Percentiles rank a stretch among this genome's conserved stretches.
Conservation (phyloP, 2,113 vertebrate species). For the Numenius arquata region DNA sequence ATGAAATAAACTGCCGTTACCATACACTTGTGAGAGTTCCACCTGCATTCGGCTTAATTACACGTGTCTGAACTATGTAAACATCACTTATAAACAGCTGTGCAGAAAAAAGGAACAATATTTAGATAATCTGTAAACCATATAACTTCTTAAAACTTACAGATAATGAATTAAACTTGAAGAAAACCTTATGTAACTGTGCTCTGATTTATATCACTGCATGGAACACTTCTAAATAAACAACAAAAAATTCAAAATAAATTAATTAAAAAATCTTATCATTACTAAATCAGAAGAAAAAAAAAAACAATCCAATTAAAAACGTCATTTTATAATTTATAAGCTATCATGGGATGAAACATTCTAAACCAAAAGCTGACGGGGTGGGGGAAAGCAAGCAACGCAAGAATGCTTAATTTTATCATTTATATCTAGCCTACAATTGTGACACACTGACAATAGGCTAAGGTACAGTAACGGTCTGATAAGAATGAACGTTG, state of each 20-base stretch:
- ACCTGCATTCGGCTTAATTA: background rate
- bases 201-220: background rate
- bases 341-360: background rate
- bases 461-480: background rate
- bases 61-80: accelerated
- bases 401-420: background rate
- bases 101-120: background rate
- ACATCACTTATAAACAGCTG: background rate
- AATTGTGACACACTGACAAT: background rate
- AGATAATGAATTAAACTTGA: background rate
- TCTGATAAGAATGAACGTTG: background rate
- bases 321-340: background rate
- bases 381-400: background rate
- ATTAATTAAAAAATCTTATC: background rate
- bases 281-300: background rate
- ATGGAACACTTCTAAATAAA: background rate
- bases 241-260: background rate
- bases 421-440: background rate
- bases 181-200: background rate
- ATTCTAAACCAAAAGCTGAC: background rate
- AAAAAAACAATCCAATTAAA: background rate
- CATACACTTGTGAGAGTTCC: background rate
- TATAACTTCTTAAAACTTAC: background rate
- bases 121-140: background rate
- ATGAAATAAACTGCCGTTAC: background rate